Evolutionary conservation across 2,888 invertebrate species (phyloP), one percentile per base, ranked within the genome.

Genomic region (Rhorus exstirpatorius): DNA sequence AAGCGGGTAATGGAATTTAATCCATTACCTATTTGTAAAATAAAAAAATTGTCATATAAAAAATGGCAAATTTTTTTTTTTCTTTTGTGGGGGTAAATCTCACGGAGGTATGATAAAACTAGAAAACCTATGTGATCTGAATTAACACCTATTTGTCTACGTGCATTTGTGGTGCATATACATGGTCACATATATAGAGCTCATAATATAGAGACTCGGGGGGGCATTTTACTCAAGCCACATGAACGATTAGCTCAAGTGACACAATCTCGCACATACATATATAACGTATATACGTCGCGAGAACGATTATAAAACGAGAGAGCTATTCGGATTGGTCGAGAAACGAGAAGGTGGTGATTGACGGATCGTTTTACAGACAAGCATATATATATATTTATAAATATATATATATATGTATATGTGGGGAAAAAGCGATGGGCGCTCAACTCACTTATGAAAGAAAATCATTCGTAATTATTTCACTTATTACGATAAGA

Each of bases 311-410:
- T 44, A 46, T 35, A 58, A 41, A 58, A 24, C 46, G 71, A 67
- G 74, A 17, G 3, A 53, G 12, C 61, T 46, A 21, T 74, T 80
- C 70, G 67, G 35, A 83, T 84, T 83, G 84, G 83, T 38, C 67
- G 81, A 46, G 46, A 4, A 19, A 17, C 71, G 53, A 61, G 67
- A 70, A 82, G 84, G 79, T 75, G 84, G 65, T 83, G 84, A 83
- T 84, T 74, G 84, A 84, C 84, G 83, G 74, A 76, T 83, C 74
- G 74, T 80, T 83, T 63, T 19, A 51, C 35, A 35, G 19, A n/a
- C 38, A 21, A 44, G 17, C 49, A 21, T 1, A 1, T 10, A 12
- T 17, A 17, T 49, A 61, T 38, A 6, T 41, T 3, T 17, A 17
- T 24, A 31, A 12, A 21, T 21, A 19, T 35, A n/a, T n/a, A n/a